Conservation (phyloP, 2,888 invertebrate species). For the Ommatoiulus sabulosus region DNA sequence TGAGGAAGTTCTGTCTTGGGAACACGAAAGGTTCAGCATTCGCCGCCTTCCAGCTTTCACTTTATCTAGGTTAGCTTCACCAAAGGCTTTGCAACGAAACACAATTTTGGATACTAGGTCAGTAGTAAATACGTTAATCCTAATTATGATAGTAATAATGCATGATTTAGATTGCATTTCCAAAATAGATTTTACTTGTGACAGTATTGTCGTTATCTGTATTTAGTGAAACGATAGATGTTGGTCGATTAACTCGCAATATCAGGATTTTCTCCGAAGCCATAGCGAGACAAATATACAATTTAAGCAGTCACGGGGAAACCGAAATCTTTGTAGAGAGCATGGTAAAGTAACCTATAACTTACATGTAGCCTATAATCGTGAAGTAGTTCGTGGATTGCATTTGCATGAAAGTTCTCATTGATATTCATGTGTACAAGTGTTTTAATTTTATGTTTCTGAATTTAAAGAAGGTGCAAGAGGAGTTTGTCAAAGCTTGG, state of each 20-base stretch:
- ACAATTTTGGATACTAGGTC: conserved; percentile 69
- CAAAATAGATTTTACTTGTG: not conserved
- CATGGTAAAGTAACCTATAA: conserved; percentile 73
- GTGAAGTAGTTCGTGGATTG: no score
- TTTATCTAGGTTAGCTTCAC: conserved; percentile 77
- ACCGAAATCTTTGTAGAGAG: conserved; percentile 78
- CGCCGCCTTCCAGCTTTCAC: conserved; percentile 92
- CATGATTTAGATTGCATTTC: not conserved
- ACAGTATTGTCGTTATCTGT: not conserved
- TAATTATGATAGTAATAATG: not conserved
- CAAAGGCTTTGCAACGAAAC: conserved; percentile 66
- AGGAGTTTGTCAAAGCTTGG: conserved; percentile 80
- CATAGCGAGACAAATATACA: conserved; percentile 76
- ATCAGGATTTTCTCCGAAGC: conserved; percentile 84
- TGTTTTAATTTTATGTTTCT: conserved; percentile 13
- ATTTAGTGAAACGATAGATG: conserved; percentile 70
- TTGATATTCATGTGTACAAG: no score
- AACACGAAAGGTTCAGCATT: conserved; percentile 96
- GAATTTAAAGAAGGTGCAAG: conserved; percentile 73
- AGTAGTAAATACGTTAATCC: no score
- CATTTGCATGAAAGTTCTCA: no score
- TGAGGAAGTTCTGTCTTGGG: conserved; percentile 93
- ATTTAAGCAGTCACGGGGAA: conserved; percentile 64
- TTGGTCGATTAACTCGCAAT: conserved; percentile 75
- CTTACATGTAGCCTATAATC: no score